These are phyloP conservation scores for Sylvicola fuscatus DNA, from an alignment of 2,888 invertebrate species.

Conservation along the genomic window DNA sequence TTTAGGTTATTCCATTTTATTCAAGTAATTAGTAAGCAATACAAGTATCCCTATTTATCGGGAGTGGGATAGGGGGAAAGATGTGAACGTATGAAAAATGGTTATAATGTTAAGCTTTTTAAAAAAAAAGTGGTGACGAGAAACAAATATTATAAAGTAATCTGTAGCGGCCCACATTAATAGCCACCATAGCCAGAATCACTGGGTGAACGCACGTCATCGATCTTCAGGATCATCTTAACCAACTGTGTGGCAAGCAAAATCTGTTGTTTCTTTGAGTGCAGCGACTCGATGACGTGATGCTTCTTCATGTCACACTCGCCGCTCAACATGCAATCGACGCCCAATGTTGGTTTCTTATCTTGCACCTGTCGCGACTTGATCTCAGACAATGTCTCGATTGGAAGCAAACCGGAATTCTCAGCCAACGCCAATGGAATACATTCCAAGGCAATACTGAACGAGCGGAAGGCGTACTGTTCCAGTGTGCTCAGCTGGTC, in stretches of 20 bases:
- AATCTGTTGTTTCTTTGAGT: constrained; percentile 95
- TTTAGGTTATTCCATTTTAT: no score
- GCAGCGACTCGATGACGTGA: constrained; percentile 90
- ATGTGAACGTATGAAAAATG: no score
- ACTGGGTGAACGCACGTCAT: constrained; percentile 63
- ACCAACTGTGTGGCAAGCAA: constrained; percentile 92
- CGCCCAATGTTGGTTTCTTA: constrained; percentile 70
- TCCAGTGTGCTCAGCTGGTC: constrained; percentile 77
- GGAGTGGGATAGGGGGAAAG: no score
- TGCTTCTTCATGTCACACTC: constrained; percentile 76
- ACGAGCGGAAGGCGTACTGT: constrained; percentile 92
- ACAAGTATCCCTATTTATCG: no score
- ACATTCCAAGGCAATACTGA: constrained; percentile 87
- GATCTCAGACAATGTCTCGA: constrained; percentile 76
- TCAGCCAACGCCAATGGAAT: constrained; percentile 92
- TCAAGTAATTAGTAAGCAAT: no score
- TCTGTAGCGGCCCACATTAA: no score
- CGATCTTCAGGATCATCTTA: constrained; percentile 99
- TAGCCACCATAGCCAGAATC: constrained; percentile 13
- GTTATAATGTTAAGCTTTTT: no score
- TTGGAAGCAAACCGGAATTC: constrained; percentile 85
- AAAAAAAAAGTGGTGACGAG: no score
- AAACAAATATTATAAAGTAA: no score
- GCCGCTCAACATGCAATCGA: constrained; percentile 85
- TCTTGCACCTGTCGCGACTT: constrained; percentile 76